These are phyloP conservation scores for Drosophila affinis DNA, from an alignment of 2,888 invertebrate species.

Conservation along the genomic window DNA sequence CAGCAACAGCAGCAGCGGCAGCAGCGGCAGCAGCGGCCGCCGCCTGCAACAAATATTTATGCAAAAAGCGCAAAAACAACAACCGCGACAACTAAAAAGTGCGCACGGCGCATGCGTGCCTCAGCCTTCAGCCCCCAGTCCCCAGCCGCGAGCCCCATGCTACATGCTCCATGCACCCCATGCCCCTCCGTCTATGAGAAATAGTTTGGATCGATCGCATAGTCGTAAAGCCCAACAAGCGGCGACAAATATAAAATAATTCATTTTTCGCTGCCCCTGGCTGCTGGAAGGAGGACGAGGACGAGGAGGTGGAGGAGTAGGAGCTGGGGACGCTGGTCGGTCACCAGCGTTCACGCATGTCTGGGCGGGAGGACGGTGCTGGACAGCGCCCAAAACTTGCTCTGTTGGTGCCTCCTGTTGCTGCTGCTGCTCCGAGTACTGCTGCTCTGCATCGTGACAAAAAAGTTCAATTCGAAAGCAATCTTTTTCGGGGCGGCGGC, in stretches of 20 bases:
- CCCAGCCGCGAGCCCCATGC: not conserved
- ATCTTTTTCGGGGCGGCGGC: conserved; percentile 37
- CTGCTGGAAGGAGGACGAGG: conserved; percentile 35
- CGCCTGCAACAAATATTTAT: conserved; percentile 75
- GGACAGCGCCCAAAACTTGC: conserved; percentile 42
- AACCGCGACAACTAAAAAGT: conserved; percentile 57
- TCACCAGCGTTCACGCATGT: conserved; percentile 27
- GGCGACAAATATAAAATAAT: conserved; percentile 71
- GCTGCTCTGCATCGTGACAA: conserved; percentile 60
- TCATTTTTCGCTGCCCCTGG: conserved; percentile 81
- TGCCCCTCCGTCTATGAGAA: conserved; percentile 6
- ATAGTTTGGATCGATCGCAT: conserved; percentile 43
- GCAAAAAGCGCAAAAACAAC: conserved; percentile 64
- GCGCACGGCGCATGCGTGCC: conserved; percentile 63
- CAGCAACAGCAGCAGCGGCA: conserved; percentile 53
- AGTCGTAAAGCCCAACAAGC: conserved; percentile 31
- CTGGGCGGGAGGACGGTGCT: conserved; percentile 39
- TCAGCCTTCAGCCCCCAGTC: not conserved
- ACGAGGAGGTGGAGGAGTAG: conserved; percentile 14
- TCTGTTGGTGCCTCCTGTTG: conserved; percentile 15
- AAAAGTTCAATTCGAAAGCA: conserved; percentile 79
- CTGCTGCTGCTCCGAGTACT: conserved; percentile 18
- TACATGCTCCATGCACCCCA: not conserved
- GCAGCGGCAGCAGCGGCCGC: conserved; percentile 56
- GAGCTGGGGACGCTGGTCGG: conserved; percentile 4